Conservation (phyloP, 2,888 invertebrate genomes). For the Miltochrista miniata region DNA sequence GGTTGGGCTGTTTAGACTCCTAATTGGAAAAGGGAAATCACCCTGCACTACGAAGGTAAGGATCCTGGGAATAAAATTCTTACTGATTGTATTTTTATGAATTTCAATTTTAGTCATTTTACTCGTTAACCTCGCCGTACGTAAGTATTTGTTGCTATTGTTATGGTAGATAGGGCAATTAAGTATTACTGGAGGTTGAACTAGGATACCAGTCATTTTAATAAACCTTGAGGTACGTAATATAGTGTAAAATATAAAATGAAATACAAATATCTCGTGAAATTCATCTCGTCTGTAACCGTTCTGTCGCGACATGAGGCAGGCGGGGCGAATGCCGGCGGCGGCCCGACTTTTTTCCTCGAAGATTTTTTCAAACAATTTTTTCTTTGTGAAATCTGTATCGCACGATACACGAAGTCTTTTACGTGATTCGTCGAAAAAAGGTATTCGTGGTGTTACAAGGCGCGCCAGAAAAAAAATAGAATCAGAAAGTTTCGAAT, state of each 20-base stretch:
- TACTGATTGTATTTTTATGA: too few relatives aligned
- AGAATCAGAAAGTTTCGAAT: constrained; percentile 12
- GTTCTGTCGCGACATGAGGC: constrained; percentile 54
- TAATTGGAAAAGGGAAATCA: too few relatives aligned
- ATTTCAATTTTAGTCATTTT: too few relatives aligned
- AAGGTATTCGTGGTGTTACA: constrained; percentile 24
- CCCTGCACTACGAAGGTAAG: too few relatives aligned
- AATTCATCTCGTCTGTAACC: constrained; percentile 32
- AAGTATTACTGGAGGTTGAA: too few relatives aligned
- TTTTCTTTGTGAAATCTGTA: constrained; percentile 71
- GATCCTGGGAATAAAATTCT: too few relatives aligned
- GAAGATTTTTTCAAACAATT: constrained; percentile 45
- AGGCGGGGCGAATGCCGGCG: constrained; percentile 47
- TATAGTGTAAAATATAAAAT: background rate
- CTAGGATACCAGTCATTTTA: too few relatives aligned
- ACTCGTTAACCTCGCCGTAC: too few relatives aligned
- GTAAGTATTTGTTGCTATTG: too few relatives aligned
- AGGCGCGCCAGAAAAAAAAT: constrained; percentile 21
- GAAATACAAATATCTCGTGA: constrained; percentile 39
- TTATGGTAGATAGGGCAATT: too few relatives aligned
- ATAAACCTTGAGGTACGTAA: too few relatives aligned
- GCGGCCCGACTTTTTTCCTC: constrained; percentile 48
- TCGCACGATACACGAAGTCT: constrained; percentile 68
- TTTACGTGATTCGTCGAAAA: constrained; percentile 50
- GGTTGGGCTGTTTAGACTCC: too few relatives aligned